A percentile compares a stretch with the other conserved stretches of the same genome.
Evolutionary conservation across 2,888 invertebrate genomes (phyloP).

Genomic region (Ochropacha duplaris): DNA sequence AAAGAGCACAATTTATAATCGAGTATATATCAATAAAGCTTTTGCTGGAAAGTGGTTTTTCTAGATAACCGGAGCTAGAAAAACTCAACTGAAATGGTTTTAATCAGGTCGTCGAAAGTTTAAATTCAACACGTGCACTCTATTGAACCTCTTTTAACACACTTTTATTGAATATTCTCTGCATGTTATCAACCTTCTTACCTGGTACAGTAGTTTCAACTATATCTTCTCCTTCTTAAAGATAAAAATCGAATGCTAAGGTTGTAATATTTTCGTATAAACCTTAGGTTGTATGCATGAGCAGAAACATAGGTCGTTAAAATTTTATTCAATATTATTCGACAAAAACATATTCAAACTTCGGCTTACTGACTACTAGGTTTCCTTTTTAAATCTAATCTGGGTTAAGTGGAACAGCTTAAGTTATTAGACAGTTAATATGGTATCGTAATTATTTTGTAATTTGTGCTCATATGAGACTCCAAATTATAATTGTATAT

Average conservation of each 20-base stretch:
- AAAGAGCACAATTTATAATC: too few relatives aligned
- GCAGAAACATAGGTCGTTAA: neutral
- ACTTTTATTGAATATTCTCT: neutral
- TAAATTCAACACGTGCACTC: neutral
- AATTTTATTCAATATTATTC: too few relatives aligned
- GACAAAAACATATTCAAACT: neutral
- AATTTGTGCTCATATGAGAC: neutral
- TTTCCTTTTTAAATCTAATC: neutral
- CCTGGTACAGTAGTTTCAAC: neutral
- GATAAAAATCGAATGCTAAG: neutral
- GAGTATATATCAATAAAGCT: neutral
- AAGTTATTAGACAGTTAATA: neutral
- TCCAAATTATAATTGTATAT: neutral
- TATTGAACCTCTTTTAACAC: neutral
- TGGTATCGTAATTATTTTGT: neutral
- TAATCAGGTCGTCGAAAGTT: neutral
- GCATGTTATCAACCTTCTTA: neutral
- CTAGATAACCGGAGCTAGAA: neutral
- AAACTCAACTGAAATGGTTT: neutral
- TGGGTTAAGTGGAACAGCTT: neutral
- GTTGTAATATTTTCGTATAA: neutral
- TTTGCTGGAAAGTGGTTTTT: neutral
- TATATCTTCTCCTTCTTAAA: neutral
- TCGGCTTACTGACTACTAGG: neutral
- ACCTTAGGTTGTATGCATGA: neutral